Base-by-base conservation (phyloP, 2,888 invertebrate genomes). In the Crossocerus cetratus region DNA sequence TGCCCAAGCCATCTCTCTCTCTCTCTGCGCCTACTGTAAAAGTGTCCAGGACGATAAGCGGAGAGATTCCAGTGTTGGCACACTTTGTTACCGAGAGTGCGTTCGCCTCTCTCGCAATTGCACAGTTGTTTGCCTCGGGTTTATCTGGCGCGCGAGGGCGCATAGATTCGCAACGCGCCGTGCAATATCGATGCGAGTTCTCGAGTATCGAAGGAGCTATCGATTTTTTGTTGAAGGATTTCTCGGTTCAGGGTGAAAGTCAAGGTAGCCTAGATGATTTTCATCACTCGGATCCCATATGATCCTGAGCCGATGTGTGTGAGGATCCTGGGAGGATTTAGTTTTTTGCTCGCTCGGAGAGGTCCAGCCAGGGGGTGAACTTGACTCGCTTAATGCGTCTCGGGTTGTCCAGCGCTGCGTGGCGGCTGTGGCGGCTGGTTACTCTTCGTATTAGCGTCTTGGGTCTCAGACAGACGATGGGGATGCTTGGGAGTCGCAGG, bases 361-460 rank as follows among this genome's bases (percentile, higher is more conserved):
- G 32, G 32, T 32, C 32, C 5, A 11, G 3, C 32, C 11, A 11
- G 13, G 22, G 75, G 72, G 63, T 81, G 82, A 83, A 83, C 80
- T 80, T 83, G 83, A 83, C 79, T 83, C 76, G 79, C 77, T 58
- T 75, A 79, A 76, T 63, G 68, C 67, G 56, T 44, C 57, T 59
- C 69, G 80, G 74, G 79, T 83, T 83, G 83, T 69, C 77, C 81
- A 82, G 81, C 81, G 78, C 80, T 82, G 82, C 72, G 60, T 53
- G 76, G 66, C 69, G 45, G n/a, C 16, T 59, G 71, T 69, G 67
- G 75, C 57, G 69, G 65, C 49, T 65, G 61, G 55, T 59, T 32
- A 32, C 45, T 56, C 23, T 54, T 63, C 58, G 67, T 16, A 20
- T 59, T 56, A 65, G 45, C 16, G 61, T 18, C 60, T 49, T 66